Evolutionary conservation across 2,797 vertebrate genomes (phyloP), one percentile per base, ranked within the genome.

Genomic region (Parambassis ranga): DNA sequence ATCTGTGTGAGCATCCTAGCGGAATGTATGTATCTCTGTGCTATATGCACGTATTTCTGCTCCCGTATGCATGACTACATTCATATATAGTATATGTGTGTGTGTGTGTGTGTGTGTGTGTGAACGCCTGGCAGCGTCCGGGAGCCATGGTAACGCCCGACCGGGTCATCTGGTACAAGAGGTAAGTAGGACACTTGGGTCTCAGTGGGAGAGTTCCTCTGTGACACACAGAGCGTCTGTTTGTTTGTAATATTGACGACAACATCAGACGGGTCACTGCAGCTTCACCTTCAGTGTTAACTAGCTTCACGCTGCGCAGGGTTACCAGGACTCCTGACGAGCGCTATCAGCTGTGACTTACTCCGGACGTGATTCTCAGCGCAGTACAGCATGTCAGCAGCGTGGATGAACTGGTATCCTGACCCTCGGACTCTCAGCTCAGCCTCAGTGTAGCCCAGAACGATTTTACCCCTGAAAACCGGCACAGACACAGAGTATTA

Each of bases 391-490:
- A 92, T 92, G 75, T 92, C 91, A 1, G 90, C 91, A 0, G 90
- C 91, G 8, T 92, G 91, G 55, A 92, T 91, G 76, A 92, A 92
- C 81, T 92, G 91, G 68, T 92, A 92, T 1, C 91, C 91, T 0
- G 91, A 87, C 0, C 91, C 91, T 28, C 90, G 79, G 5, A 91
- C 86, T 8, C 90, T 80, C 23, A 92, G 82, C 75, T 92, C 91
- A 0, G 90, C 90, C 77, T 92, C 91, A 0, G 90, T 92, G 81
- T 92, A 92, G 5, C 91, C 91, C 55, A 92, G 88, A 5, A 92
- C 90, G 0, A 92, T 87, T 42, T 91, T 91, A 18, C 89, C 91
- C 79, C 90, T 91, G 51, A 42, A 77, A 55, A 35, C 3, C n/a
- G n/a, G n/a, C n/a, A n/a, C n/a, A n/a, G n/a, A n/a, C n/a, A n/a